Percentiles rank a stretch among this genome's conserved stretches.
Evolutionary conservation across 2,797 vertebrate species (phyloP).

Genomic region (Limosa lapponica): DNA sequence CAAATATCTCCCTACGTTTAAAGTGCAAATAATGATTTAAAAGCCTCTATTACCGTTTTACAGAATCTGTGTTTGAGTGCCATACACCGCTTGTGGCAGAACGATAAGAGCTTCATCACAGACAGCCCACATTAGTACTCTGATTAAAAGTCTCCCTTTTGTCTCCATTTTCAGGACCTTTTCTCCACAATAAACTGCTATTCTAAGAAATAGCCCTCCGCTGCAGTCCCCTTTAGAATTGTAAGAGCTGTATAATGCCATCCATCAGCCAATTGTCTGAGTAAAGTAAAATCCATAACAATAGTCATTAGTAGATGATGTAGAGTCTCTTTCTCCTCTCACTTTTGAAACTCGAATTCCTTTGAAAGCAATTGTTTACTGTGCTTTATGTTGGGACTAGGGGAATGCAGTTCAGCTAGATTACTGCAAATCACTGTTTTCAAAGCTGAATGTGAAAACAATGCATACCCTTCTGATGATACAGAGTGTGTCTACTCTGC

Average conservation of each 20-base stretch:
- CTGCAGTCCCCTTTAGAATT: neutral
- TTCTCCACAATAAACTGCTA: slow-evolving; percentile 3
- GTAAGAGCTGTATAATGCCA: neutral
- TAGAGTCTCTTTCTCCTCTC: neutral
- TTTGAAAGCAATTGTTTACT: slow-evolving; percentile 5
- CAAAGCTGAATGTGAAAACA: neutral
- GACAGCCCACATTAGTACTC: neutral
- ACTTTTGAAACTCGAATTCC: neutral
- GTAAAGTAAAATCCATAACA: slow-evolving; percentile 12
- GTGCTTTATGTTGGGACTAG: neutral
- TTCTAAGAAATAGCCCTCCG: slow-evolving; percentile 1
- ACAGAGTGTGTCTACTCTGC: neutral
- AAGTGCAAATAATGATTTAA: slow-evolving; percentile 49
- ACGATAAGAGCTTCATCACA: slow-evolving; percentile 27
- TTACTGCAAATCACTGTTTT: slow-evolving; percentile 3
- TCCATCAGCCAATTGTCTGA: slow-evolving; percentile 5
- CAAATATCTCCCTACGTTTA: neutral
- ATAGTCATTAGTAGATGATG: neutral
- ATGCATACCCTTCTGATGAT: neutral
- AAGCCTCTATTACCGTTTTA: neutral
- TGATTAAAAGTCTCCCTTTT: slow-evolving; percentile 52
- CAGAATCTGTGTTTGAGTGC: slow-evolving; percentile 10
- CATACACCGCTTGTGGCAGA: neutral
- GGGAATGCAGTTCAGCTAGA: neutral
- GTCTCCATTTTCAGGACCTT: slow-evolving; percentile 33